Percentiles rank a stretch among this genome's conserved stretches.
phyloP scores from a whole-genome alignment of 1,140 invertebrate species.

The Orussus abietinus region DNA sequence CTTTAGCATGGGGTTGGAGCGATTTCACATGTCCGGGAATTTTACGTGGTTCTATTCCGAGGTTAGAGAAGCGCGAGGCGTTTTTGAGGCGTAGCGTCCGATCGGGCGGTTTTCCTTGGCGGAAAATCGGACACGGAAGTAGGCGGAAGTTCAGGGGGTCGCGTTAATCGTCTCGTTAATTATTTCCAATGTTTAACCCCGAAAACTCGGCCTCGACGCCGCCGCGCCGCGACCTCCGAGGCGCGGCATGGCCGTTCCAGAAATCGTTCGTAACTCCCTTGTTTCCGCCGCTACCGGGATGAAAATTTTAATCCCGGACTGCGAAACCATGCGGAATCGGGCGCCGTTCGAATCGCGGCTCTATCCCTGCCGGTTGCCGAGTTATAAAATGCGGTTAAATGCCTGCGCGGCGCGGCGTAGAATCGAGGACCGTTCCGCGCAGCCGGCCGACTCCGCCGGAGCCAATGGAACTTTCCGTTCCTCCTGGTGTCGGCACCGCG shows the following conservation, averaged over 20 bases:
- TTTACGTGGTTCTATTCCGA: too few relatives aligned
- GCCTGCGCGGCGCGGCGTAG: conserved; percentile 29
- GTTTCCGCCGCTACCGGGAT: background rate
- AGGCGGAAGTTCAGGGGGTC: too few relatives aligned
- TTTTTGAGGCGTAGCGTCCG: too few relatives aligned
- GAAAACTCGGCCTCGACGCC: too few relatives aligned
- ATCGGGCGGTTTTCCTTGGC: too few relatives aligned
- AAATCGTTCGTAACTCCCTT: background rate
- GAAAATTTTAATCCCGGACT: conserved; percentile 33
- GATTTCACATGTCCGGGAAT: too few relatives aligned
- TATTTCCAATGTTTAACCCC: too few relatives aligned
- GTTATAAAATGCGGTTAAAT: conserved; percentile 34
- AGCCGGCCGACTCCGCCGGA: conserved; percentile 30
- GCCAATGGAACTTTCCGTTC: conserved; percentile 47
- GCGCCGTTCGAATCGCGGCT: conserved; percentile 23
- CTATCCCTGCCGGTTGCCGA: conserved; percentile 20
- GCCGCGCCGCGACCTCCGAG: background rate
- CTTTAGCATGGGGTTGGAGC: too few relatives aligned
- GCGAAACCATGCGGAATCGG: conserved; percentile 41
- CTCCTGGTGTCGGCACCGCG: too few relatives aligned
- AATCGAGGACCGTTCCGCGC: conserved; percentile 30
- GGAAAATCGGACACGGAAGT: too few relatives aligned
- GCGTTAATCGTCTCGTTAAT: too few relatives aligned
- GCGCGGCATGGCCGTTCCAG: background rate
- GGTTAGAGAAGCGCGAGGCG: too few relatives aligned